These are phyloP conservation scores for Cyanistes caeruleus DNA, from an alignment of 2,113 vertebrate genomes.

Conservation along the genomic window DNA sequence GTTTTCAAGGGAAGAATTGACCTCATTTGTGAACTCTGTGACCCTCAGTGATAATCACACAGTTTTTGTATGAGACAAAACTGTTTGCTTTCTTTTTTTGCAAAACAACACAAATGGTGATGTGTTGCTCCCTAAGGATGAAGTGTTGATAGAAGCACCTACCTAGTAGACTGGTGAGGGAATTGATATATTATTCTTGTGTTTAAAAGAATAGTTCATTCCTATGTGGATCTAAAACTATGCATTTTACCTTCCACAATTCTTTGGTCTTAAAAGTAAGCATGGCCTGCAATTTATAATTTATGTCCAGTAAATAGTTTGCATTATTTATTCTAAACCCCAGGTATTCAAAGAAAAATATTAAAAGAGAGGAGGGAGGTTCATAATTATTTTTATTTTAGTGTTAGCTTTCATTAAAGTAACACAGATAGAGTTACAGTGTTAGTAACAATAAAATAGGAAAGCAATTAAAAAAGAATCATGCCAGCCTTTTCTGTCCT, in stretches of 20 bases:
- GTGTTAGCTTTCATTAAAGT: background rate
- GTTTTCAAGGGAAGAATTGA: background rate
- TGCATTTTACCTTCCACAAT: background rate
- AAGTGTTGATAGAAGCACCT: background rate
- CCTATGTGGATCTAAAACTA: background rate
- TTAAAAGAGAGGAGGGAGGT: background rate
- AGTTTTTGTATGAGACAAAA: background rate
- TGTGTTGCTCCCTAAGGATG: background rate
- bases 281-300: background rate
- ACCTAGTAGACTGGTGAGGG: background rate
- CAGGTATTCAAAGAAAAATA: background rate
- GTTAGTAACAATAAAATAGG: background rate
- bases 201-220: background rate
- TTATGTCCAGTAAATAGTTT: background rate
- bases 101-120: background rate
- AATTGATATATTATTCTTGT: background rate
- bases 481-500: background rate
- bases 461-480: background rate
- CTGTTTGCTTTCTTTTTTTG: background rate
- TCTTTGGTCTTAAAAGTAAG: background rate
- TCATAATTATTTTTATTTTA: background rate
- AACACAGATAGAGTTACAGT: background rate
- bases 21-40: background rate
- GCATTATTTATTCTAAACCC: background rate
- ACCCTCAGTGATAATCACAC: background rate